Conservation (phyloP, 2,113 vertebrate genomes). For the Urocitellus parryii region DNA sequence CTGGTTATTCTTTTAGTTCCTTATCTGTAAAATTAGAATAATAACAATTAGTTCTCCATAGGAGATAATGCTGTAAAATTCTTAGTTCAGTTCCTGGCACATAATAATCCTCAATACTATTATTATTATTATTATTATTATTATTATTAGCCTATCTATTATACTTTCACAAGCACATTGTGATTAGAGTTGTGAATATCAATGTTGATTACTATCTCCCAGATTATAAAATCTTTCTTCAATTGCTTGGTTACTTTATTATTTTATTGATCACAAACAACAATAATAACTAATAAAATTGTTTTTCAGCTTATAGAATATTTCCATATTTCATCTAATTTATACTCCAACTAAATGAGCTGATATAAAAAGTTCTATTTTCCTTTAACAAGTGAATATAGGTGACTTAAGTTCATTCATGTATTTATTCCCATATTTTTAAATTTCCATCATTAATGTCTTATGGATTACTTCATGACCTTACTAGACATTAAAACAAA, state of each 20-base stretch:
- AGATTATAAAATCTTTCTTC: not conserved
- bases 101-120: not conserved
- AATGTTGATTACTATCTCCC: not conserved
- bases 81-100: not conserved
- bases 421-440: not conserved
- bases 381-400: not conserved
- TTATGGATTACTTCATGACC: conserved; percentile 10
- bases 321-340: not conserved
- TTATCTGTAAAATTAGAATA: not conserved
- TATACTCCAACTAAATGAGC: not conserved
- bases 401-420: not conserved
- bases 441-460: not conserved
- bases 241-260: not conserved
- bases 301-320: not conserved
- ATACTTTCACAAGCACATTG: not conserved
- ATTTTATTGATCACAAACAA: not conserved
- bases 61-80: not conserved
- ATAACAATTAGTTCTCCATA: not conserved
- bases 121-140: not conserved
- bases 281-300: not conserved
- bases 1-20: not conserved
- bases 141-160: not conserved
- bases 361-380: not conserved
- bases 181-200: not conserved
- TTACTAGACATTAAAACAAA: conserved; percentile 11